phyloP scores from a whole-genome alignment of 2,113 vertebrate species.

The Ploceus nigricollis region DNA sequence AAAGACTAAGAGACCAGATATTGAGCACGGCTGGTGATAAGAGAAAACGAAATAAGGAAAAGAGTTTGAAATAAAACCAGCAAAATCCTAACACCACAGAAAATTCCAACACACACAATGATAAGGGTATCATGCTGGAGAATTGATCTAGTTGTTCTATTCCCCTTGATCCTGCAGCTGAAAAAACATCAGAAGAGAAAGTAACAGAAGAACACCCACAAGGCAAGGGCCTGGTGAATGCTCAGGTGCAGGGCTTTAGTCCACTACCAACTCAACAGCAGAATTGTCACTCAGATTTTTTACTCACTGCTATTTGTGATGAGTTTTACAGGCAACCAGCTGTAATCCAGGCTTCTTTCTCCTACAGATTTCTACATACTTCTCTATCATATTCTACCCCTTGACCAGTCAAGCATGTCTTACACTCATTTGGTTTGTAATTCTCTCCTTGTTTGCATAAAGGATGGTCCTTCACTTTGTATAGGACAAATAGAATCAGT shows the following conservation, averaged over 20 bases:
- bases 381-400: background rate
- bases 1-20: background rate
- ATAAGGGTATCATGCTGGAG: background rate
- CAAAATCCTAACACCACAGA: background rate
- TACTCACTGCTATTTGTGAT: background rate
- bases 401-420: background rate
- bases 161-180: background rate
- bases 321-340: background rate
- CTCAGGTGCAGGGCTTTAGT: background rate
- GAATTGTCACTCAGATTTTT: background rate
- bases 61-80: background rate
- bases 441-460: background rate
- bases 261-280: background rate
- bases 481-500: background rate
- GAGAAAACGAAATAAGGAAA: background rate
- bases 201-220: rapidly evolving
- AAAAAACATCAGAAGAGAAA: background rate
- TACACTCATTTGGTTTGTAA: background rate
- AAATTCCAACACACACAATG: background rate
- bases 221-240: rapidly evolving
- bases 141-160: background rate
- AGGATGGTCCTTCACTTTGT: background rate
- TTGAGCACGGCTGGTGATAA: background rate
- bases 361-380: background rate
- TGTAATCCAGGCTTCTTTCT: background rate